Evolutionary conservation across 1,140 invertebrate genomes (phyloP), one percentile per base, ranked within the genome.

Genomic region (Samia ricini): DNA sequence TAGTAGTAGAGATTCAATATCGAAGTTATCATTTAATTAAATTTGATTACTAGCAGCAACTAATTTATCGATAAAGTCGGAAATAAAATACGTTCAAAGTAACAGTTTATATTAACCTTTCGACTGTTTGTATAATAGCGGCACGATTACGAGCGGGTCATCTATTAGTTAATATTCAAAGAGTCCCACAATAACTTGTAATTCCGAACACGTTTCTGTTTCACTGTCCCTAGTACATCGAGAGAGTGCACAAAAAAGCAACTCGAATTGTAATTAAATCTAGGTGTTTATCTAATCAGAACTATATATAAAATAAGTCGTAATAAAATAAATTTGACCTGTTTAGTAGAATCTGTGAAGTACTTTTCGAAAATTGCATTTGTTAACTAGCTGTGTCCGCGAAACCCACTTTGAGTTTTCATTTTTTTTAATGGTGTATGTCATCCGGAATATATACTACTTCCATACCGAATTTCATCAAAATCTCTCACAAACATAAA

Each of bases 121-220:
- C 67, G 68, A 76, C 67, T 66, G 65, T 66, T 69, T 66, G 71
- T 72, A 71, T 68, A 75, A 79, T 71, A 71, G 74, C 74, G 70
- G 73, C 73, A 68, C 60, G 78, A 74, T 72, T 81, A 75, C 69
- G 69, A 75, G 66, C 76, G 78, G 83, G 77, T 82, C 83, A 80
- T 81, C 75, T 74, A 70, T 71, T 83, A 82, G 72, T 86, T 86
- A 86, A 85, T 85, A 86, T 88, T 85, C 83, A 88, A 83, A 84
- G 77, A 81, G 77, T 78, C 76, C 72, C 76, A 77, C 77, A 71
- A 86, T 88, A 81, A 79, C 62, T 70, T n/a, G n/a, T n/a, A 73
- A 88, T 88, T 84, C 83, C 72, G 66, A 52, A 61, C 76, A 77
- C 83, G 84, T 84, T 71, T 76, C 76, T 73, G 65, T 71, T 79